Evolutionary conservation across 2,888 invertebrate genomes (phyloP), one percentile per base, ranked within the genome.

Genomic region (Arctia plantaginis): DNA sequence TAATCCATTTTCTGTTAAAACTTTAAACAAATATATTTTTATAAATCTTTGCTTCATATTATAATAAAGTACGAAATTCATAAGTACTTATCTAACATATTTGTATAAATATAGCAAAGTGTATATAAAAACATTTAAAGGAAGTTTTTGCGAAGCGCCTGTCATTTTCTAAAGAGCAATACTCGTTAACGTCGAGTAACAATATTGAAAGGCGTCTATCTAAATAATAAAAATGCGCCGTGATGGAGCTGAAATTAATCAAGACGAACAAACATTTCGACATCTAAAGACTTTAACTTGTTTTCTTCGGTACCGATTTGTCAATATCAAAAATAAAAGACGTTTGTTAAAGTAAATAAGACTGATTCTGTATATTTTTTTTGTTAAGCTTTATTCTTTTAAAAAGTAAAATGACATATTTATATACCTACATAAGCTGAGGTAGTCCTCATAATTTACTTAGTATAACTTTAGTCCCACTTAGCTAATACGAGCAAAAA

Each of bases 221-320:
- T 35, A 69, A 47, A 73, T 75, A 75, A 85, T 75, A 75, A 85
- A 85, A 76, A 76, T 67, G 67, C 65, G 68, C 70, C 47, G 66
- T 62, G 51, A 68, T 68, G 71, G 75, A 75, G 73, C 72, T 67
- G 70, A 82, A 82, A 85, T 85, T 86, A 84, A 85, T 86, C 81
- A 84, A 81, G 70, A 69, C 39, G 67, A 78, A 71, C 74, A 80
- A 82, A 82, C 77, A 78, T 75, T 73, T 76, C 66, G 73, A 73
- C 73, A 69, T 73, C 67, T 72, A 66, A 79, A 82, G 78, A 80
- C 77, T 79, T 82, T 66, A 75, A 76, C 79, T 79, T 79, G 77
- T 85, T 85, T 78, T 77, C 81, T 78, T 83, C 77, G 44, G 30
- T 72, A 67, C 81, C 79, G 80, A 85, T 88, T 86, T 87, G 84